Evolutionary conservation across 2,113 vertebrate genomes (phyloP).

Genomic region (Sus scrofa): T2T-Sscrofa CM000817.6:69768001-69768500

Average conservation of each 20-base stretch:
- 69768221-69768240: rapidly evolving
- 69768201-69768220: neutral
- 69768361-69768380: neutral
- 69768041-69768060: neutral
- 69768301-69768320: rapidly evolving
- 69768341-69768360: neutral
- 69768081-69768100: neutral
- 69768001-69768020: too few relatives aligned
- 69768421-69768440: neutral
- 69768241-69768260: neutral
- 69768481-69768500: rapidly evolving
- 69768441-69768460: rapidly evolving
- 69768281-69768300: rapidly evolving
- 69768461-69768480: rapidly evolving
- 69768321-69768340: neutral
- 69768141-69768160: neutral
- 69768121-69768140: neutral
- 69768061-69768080: slow-evolving; percentile 4
- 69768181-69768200: rapidly evolving
- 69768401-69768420: rapidly evolving
- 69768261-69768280: neutral
- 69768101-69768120: neutral
- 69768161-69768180: neutral
- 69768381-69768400: rapidly evolving
- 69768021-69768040: neutral